These are phyloP conservation scores for Pseudorectes ferrugineus DNA, from an alignment of 2,113 vertebrate genomes.

Conservation along the genomic window DNA sequence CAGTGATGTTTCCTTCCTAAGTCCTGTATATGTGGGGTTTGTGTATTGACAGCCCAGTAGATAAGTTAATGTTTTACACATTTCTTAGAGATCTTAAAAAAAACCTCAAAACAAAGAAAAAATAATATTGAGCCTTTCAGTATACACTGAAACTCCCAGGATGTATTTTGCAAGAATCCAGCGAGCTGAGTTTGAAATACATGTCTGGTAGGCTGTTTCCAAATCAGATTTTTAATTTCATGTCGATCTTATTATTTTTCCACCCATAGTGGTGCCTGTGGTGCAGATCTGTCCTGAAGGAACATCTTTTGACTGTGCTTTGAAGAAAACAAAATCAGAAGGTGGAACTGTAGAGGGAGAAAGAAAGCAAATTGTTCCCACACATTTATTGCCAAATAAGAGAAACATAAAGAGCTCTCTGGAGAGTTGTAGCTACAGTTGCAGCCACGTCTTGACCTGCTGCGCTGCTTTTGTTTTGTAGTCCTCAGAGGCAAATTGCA, in stretches of 20 bases:
- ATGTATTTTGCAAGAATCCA: not conserved
- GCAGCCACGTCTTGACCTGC: not conserved
- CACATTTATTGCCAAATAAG: constrained; percentile 3
- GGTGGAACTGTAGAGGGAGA: not conserved
- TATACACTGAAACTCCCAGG: not conserved
- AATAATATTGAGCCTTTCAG: not conserved
- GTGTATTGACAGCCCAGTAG: not conserved
- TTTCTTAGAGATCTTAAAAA: not conserved
- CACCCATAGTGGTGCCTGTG: not conserved
- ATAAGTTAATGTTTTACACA: not conserved
- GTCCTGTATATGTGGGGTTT: not conserved
- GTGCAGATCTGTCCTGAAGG: not conserved
- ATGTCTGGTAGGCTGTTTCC: not conserved
- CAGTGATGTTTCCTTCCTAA: not conserved
- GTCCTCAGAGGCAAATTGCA: constrained; percentile 19
- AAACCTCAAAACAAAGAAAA: not conserved
- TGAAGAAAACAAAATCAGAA: constrained; percentile 39
- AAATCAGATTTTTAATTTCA: not conserved
- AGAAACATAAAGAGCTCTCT: not conserved
- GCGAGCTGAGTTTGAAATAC: not conserved
- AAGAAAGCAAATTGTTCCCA: constrained; percentile 24
- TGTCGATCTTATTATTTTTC: not conserved
- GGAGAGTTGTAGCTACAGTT: not conserved
- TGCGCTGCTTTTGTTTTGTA: not conserved
- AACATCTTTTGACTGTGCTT: not conserved